Conservation (phyloP, 2,797 vertebrate genomes). For the Alosa sapidissima region DNA sequence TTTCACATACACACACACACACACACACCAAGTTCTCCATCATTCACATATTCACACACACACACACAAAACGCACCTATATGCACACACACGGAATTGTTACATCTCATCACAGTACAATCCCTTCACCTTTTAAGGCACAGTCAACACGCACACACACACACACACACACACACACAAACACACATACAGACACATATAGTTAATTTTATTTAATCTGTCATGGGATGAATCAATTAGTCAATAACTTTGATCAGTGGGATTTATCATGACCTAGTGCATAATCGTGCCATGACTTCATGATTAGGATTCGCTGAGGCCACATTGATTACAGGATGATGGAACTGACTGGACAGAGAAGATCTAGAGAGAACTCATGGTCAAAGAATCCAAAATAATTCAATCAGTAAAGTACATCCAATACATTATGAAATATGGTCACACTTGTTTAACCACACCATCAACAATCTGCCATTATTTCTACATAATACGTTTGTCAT, state of each 20-base stretch:
- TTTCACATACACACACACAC: constrained; percentile 37
- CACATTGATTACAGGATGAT: not conserved
- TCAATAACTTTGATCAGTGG: not conserved
- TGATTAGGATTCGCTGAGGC: not conserved
- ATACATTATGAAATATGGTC: not conserved
- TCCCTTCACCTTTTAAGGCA: not conserved
- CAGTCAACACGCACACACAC: not conserved
- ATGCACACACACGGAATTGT: not conserved
- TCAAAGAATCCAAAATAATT: too few relatives aligned
- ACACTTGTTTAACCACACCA: not conserved
- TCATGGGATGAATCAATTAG: not conserved
- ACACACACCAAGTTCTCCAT: not conserved
- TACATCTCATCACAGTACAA: not conserved
- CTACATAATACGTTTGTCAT: not conserved
- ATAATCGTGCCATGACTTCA: not conserved
- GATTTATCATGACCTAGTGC: not conserved
- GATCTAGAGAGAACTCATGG: too few relatives aligned
- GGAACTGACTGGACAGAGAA: not conserved
- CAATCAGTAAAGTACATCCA: too few relatives aligned
- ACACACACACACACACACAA: too few relatives aligned
- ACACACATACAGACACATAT: not conserved
- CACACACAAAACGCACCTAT: not conserved
- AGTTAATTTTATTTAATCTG: not conserved
- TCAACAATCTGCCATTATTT: not conserved
- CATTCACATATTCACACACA: not conserved